Percentiles rank a stretch among this genome's conserved stretches.
phyloP scores from a whole-genome alignment of 2,888 invertebrate species.

The Drosophila yooni region DNA sequence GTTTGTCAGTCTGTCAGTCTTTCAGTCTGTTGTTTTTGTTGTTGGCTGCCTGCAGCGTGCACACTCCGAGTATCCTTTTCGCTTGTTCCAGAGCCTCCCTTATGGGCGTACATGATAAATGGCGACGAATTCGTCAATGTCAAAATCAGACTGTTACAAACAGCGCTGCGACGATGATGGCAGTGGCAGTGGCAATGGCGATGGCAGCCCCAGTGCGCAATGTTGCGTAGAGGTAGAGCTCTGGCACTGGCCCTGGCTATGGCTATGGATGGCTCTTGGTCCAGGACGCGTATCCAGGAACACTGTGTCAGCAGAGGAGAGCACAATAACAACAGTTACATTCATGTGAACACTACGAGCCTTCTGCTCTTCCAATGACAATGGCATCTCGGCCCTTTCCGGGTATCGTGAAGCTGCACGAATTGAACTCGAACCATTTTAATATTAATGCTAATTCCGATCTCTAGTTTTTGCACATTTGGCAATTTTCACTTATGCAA shows the following conservation, averaged over 20 bases:
- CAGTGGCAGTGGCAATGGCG: slow-evolving; percentile 18
- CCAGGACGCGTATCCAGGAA: slow-evolving; percentile 54
- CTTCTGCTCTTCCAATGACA: slow-evolving; percentile 11
- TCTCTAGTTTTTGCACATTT: slow-evolving; percentile 24
- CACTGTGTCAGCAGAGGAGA: slow-evolving; percentile 1
- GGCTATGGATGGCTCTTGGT: slow-evolving; percentile 39
- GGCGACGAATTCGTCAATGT: slow-evolving; percentile 85
- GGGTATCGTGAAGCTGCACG: slow-evolving; percentile 12
- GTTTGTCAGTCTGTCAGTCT: slow-evolving; percentile 8
- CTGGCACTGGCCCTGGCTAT: slow-evolving; percentile 47
- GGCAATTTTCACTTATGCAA: slow-evolving; percentile 38
- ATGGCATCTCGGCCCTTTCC: background rate
- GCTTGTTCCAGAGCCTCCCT: slow-evolving; percentile 67
- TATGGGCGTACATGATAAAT: slow-evolving; percentile 85
- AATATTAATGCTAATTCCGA: slow-evolving; percentile 42
- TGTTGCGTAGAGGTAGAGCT: slow-evolving; percentile 55
- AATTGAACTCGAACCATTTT: slow-evolving; percentile 20
- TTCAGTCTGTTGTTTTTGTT: slow-evolving; percentile 19
- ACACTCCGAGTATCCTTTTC: slow-evolving; percentile 77
- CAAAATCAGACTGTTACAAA: slow-evolving; percentile 86
- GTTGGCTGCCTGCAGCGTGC: slow-evolving; percentile 62
- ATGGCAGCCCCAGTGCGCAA: slow-evolving; percentile 47
- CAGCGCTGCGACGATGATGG: slow-evolving; percentile 61
- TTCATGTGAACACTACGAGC: slow-evolving; percentile 12
- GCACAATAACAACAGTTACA: slow-evolving; percentile 40